Percentiles rank a stretch among this genome's conserved stretches.
Conservation (phyloP, 2,113 vertebrate species). For the Acanthochromis polyacanthus region DNA sequence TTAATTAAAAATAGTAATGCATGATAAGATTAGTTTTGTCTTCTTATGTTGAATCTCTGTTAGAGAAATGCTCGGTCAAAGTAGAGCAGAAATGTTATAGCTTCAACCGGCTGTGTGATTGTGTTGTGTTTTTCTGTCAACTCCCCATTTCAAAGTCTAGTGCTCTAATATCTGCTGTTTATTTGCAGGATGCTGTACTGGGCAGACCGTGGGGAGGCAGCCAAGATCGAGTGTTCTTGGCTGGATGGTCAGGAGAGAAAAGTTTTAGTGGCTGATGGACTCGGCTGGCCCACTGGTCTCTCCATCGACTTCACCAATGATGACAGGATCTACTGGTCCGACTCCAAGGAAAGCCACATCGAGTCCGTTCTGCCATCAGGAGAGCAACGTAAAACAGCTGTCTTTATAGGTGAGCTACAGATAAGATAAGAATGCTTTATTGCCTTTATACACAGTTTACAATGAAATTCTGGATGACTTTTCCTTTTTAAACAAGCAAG, state of each 20-base stretch:
- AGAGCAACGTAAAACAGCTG: slow-evolving; percentile 85
- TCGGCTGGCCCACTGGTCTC: slow-evolving; percentile 94
- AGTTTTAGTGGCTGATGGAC: slow-evolving; percentile 83
- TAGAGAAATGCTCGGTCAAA: no score
- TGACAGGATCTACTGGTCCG: slow-evolving; percentile 94
- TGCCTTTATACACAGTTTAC: no score
- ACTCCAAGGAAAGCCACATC: slow-evolving; percentile 92
- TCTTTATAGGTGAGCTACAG: slow-evolving; percentile 85
- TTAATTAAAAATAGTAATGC: no score
- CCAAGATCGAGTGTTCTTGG: slow-evolving; percentile 93
- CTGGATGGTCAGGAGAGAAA: slow-evolving; percentile 91
- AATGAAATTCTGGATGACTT: no score
- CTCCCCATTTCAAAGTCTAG: neutral
- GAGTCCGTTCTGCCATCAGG: slow-evolving; percentile 92
- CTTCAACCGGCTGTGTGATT: no score
- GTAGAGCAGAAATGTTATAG: no score
- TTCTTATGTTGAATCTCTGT: no score
- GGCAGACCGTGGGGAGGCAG: slow-evolving; percentile 90
- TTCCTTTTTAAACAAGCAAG: no score
- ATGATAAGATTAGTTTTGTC: no score
- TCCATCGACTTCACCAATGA: slow-evolving; percentile 91
- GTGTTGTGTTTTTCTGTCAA: no score
- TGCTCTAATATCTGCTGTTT: neutral
- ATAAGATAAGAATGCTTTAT: neutral
- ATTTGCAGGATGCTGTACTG: slow-evolving; percentile 91